phyloP scores from a whole-genome alignment of 2,113 vertebrate genomes.

The Puma concolor region DNA sequence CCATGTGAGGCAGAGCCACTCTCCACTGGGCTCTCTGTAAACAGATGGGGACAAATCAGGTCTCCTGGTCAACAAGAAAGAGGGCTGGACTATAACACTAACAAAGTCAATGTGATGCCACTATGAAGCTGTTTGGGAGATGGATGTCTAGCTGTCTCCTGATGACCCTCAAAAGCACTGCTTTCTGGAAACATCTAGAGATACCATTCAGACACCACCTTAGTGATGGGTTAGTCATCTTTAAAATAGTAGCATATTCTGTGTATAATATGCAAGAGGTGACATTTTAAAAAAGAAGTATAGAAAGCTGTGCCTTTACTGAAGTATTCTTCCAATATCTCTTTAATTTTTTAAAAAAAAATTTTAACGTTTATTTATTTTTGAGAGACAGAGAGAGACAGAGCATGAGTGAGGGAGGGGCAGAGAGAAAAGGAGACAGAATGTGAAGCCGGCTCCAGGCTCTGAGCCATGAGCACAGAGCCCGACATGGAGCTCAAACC shows the following conservation, averaged over 20 bases:
- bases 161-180: not conserved
- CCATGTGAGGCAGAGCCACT: not conserved
- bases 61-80: not conserved
- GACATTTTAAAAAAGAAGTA: constrained; percentile 22
- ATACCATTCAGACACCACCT: not conserved
- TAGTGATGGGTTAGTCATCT: not conserved
- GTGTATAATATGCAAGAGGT: not conserved
- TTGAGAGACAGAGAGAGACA: too few relatives aligned
- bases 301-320: not conserved
- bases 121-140: not conserved
- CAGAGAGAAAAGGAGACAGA: too few relatives aligned
- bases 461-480: too few relatives aligned
- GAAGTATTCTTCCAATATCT: not conserved
- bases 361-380: too few relatives aligned
- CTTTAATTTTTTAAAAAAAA: too few relatives aligned
- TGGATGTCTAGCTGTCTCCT: not conserved
- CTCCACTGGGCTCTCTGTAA: not conserved
- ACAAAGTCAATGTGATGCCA: not conserved
- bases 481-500: too few relatives aligned
- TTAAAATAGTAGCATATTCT: not conserved
- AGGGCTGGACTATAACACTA: not conserved
- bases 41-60: not conserved
- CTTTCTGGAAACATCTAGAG: not conserved
- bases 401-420: too few relatives aligned
- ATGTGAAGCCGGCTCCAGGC: too few relatives aligned